Base-by-base conservation (phyloP, 2,113 vertebrate genomes). In the Dascyllus trimaculatus region DNA sequence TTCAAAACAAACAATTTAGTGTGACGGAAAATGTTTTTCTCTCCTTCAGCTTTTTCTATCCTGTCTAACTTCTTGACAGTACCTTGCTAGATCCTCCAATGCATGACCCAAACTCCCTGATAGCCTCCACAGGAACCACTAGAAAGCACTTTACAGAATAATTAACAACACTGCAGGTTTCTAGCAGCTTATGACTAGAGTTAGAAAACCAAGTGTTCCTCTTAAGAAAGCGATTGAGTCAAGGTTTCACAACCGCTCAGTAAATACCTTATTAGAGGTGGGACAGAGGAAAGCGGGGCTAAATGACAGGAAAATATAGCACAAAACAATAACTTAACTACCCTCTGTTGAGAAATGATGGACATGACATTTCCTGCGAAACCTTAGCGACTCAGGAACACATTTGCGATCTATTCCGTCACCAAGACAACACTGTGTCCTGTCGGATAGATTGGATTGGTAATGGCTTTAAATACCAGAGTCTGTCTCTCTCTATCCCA, bases 391-490 rank as follows among this genome's bases (percentile, higher is more conserved):
- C 72, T 68, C 35, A 26, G 56, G 26, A 29, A 86, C 80, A 71
- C 66, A 65, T 49, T 78, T 75, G 58, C 51, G 10, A 51, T 86
- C 40, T 76, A 70, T 80, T 65, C 62, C 1, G 57, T 89, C 83
- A 40, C 85, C 82, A 83, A 87, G 91, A 88, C 82, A 85, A 82
- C 85, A 22, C 58, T 19, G 21, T 49, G 53, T 70, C 78, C 77
- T 76, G 62, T 68, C 81, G 58, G 77, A 81, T 53, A 83, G 77
- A 88, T 71, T 82, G 71, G 81, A 81, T 61, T 78, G 83, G 80
- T 84, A 90, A 89, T 88, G 69, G 80, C 83, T 86, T 92, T 87
- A 92, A 91, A 93, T 91, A 91, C 84, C 88, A 89, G 53, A 78
- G 25, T 82, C 58, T 53, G 19, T 62, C 76, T 45, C 10, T 11